Evolutionary conservation across 2,797 vertebrate genomes (phyloP).

Genomic region (Lacerta bilineata): DNA sequence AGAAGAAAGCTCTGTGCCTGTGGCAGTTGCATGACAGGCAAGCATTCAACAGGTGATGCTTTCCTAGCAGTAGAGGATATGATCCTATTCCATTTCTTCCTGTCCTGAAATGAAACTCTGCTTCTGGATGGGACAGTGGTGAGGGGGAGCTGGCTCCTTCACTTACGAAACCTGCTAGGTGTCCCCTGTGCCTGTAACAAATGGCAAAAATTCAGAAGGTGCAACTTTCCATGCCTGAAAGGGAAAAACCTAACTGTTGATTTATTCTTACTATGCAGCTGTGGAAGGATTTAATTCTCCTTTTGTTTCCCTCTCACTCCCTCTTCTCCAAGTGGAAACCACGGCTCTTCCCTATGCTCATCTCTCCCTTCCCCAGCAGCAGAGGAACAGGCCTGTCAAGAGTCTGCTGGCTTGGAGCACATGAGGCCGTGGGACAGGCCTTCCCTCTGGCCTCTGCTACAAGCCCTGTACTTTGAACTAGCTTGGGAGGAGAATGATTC

Average conservation of each 20-base stretch:
- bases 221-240: too few relatives aligned
- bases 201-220: neutral
- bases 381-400: neutral
- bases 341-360: neutral
- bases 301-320: neutral
- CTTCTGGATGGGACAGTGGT: neutral
- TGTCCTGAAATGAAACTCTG: neutral
- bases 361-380: neutral
- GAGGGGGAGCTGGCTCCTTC: too few relatives aligned
- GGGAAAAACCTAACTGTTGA: neutral
- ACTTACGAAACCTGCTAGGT: neutral
- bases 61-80: neutral
- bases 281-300: neutral
- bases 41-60: neutral
- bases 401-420: conserved; percentile 7
- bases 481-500: conserved; percentile 41
- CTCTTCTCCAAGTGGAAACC: neutral
- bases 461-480: conserved; percentile 55
- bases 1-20: neutral
- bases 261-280: neutral
- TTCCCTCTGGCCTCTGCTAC: neutral
- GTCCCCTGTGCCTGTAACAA: neutral
- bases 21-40: neutral
- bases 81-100: neutral
- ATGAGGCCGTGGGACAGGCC: conserved; percentile 66